Percentiles rank a stretch among this genome's conserved stretches.
phyloP scores from a whole-genome alignment of 2,797 vertebrate species.

The Phoebastria nigripes region DNA sequence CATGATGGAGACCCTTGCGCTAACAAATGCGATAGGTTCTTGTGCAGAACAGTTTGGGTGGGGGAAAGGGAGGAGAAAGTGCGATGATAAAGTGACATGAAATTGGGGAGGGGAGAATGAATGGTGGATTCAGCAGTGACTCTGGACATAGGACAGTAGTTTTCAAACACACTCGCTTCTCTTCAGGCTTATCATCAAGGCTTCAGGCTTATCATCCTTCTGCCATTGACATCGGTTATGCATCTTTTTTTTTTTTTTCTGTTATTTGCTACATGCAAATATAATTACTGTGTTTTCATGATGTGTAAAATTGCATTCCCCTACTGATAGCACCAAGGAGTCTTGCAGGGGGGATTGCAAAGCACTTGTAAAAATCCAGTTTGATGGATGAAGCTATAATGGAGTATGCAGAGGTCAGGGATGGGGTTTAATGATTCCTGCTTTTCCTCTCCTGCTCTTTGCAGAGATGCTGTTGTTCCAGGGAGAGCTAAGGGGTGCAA shows the following conservation, averaged over 20 bases:
- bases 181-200: background rate
- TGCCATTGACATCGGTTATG: background rate
- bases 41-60: background rate
- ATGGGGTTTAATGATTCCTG: background rate
- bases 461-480: background rate
- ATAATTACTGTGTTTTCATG: background rate
- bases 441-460: background rate
- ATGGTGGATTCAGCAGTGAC: background rate
- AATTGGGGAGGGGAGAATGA: background rate
- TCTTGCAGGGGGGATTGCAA: background rate
- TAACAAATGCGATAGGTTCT: background rate
- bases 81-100: background rate
- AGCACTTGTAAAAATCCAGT: background rate
- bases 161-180: background rate
- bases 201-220: background rate
- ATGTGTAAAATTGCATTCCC: background rate
- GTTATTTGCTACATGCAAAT: background rate
- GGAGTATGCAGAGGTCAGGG: background rate
- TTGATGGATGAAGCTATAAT: background rate
- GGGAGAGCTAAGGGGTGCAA: background rate
- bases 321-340: background rate
- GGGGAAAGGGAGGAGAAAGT: background rate
- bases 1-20: background rate
- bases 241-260: background rate
- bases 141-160: background rate